A percentile compares a stretch with the other conserved stretches of the same genome.
Evolutionary conservation across 2,797 vertebrate genomes (phyloP).

Genomic region (Tapera naevia): DNA sequence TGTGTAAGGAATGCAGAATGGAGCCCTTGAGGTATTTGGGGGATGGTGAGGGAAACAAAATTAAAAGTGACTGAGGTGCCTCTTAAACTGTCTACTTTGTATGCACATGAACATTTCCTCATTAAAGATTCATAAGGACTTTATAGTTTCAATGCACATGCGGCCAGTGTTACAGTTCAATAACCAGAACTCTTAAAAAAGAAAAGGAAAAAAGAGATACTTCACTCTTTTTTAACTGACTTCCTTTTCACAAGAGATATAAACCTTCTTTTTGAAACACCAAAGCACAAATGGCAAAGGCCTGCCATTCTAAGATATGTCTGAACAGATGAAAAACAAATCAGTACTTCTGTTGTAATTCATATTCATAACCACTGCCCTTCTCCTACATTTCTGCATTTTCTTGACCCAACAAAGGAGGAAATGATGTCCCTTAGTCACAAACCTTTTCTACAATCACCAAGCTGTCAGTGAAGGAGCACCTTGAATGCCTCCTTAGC

Average conservation of each 20-base stretch:
- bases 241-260: neutral
- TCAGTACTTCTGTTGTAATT: neutral
- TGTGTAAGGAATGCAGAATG: slow-evolving; percentile 42
- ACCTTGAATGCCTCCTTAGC: neutral
- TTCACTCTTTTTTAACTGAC: neutral
- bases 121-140: slow-evolving; percentile 59
- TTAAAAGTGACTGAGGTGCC: slow-evolving; percentile 31
- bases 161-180: slow-evolving; percentile 30
- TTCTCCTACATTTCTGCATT: neutral
- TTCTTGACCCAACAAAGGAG: neutral
- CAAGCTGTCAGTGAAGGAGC: neutral
- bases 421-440: neutral
- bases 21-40: slow-evolving; percentile 60
- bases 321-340: slow-evolving; percentile 2
- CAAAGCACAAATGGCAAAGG: neutral
- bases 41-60: slow-evolving; percentile 49
- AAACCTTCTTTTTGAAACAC: neutral
- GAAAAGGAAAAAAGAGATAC: neutral
- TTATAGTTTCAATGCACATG: slow-evolving; percentile 53
- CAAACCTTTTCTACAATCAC: neutral
- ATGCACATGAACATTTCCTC: neutral
- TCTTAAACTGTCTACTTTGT: slow-evolving; percentile 27
- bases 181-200: neutral
- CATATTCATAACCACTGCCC: neutral
- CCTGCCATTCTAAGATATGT: neutral